These are phyloP conservation scores for Cygnus olor DNA, from an alignment of 2,797 vertebrate species.

Conservation along the genomic window DNA sequence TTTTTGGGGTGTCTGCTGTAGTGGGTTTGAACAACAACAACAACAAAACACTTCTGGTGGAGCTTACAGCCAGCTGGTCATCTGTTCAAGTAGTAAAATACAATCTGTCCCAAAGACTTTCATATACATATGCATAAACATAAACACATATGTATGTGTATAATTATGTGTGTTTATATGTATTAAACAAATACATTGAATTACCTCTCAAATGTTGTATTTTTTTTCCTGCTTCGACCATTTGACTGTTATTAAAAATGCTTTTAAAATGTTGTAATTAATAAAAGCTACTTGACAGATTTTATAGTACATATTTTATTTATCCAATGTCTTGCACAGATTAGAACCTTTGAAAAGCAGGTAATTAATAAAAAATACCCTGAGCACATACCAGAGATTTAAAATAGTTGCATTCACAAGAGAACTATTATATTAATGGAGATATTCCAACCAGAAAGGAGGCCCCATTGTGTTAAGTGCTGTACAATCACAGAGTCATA, in stretches of 20 bases:
- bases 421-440: constrained; percentile 1
- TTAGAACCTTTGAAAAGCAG: neutral
- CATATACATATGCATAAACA: neutral
- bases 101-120: neutral
- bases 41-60: neutral
- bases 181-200: neutral
- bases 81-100: neutral
- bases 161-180: neutral
- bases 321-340: neutral
- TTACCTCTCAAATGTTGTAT: neutral
- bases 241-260: neutral
- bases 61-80: neutral
- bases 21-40: neutral
- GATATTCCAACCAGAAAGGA: neutral
- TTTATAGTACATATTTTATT: neutral
- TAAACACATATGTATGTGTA: neutral
- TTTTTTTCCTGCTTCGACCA: neutral
- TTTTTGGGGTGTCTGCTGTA: neutral
- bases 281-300: neutral
- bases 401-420: neutral
- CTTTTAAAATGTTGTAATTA: neutral
- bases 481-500: neutral
- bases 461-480: constrained; percentile 4
- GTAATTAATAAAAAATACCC: constrained; percentile 1
- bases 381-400: neutral